These are phyloP conservation scores for Gobio gobio DNA, from an alignment of 2,113 vertebrate genomes.

Conservation along the genomic window DNA sequence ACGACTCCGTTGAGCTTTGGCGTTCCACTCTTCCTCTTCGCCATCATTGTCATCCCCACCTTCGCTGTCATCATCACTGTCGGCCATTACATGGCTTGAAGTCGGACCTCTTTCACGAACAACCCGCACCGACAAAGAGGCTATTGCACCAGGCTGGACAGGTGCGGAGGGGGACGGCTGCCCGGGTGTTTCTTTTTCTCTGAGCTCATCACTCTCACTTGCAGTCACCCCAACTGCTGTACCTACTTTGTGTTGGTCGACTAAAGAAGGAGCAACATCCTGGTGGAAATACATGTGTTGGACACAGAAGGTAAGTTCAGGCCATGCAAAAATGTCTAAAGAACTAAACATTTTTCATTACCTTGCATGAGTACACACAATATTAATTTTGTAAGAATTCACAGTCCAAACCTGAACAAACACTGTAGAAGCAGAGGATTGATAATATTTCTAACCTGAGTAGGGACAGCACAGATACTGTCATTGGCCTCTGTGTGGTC, in stretches of 20 bases:
- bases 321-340: background rate
- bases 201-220: conserved; percentile 62
- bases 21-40: conserved; percentile 74
- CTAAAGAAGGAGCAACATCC: conserved; percentile 67
- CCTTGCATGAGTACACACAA: background rate
- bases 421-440: background rate
- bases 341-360: background rate
- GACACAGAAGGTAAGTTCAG: background rate
- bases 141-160: conserved; percentile 63
- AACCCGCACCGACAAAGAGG: conserved; percentile 61
- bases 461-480: conserved; percentile 66
- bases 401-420: background rate
- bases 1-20: conserved; percentile 61
- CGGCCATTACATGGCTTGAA: conserved; percentile 64
- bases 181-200: conserved; percentile 64
- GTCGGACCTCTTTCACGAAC: conserved; percentile 64
- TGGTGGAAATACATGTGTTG: conserved; percentile 54
- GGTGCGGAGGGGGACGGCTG: conserved; percentile 59
- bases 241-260: conserved; percentile 68
- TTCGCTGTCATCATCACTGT: conserved; percentile 75
- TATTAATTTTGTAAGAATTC: background rate
- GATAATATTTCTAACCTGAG: conserved; percentile 66
- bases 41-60: conserved; percentile 73
- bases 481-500: conserved; percentile 73
- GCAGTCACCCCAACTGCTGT: conserved; percentile 61